Conservation (phyloP, 2,797 vertebrate genomes). For the Gouania willdenowi region DNA sequence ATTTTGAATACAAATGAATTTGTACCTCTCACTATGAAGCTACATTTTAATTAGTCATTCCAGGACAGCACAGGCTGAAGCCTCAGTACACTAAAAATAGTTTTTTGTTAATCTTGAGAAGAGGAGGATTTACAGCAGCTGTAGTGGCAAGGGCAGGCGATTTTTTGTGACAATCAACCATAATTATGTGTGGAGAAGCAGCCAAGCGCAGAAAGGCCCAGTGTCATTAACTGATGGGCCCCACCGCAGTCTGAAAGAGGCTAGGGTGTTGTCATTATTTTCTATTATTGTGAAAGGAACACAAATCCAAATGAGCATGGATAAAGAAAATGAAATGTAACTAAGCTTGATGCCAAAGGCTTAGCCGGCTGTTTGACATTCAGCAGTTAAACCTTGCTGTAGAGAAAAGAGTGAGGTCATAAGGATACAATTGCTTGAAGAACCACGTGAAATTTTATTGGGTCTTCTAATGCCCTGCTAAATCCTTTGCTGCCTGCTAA, state of each 20-base stretch:
- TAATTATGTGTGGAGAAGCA: constrained; percentile 72
- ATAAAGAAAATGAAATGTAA: constrained; percentile 34
- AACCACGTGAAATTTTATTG: constrained; percentile 72
- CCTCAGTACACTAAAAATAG: constrained; percentile 59
- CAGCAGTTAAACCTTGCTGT: constrained; percentile 58
- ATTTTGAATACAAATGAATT: constrained; percentile 52
- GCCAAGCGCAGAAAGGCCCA: constrained; percentile 64
- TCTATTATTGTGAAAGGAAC: constrained; percentile 67
- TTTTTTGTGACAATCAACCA: constrained; percentile 72
- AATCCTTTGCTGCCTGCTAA: constrained; percentile 59
- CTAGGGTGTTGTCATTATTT: constrained; percentile 61
- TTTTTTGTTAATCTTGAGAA: constrained; percentile 54
- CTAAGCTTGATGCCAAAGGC: constrained; percentile 48
- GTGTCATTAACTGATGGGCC: constrained; percentile 73
- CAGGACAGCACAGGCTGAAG: constrained; percentile 60
- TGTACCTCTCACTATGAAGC: constrained; percentile 68
- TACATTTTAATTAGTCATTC: constrained; percentile 75
- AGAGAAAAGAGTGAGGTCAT: constrained; percentile 58
- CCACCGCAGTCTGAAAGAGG: constrained; percentile 61
- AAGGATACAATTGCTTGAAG: constrained; percentile 64
- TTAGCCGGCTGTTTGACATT: constrained; percentile 61
- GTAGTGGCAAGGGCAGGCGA: constrained; percentile 35
- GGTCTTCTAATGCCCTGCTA: constrained; percentile 67
- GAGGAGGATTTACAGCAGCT: constrained; percentile 23
- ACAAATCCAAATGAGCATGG: constrained; percentile 58